These are phyloP conservation scores for Synanthedon formicaeformis DNA, from an alignment of 2,888 invertebrate genomes.

Conservation along the genomic window DNA sequence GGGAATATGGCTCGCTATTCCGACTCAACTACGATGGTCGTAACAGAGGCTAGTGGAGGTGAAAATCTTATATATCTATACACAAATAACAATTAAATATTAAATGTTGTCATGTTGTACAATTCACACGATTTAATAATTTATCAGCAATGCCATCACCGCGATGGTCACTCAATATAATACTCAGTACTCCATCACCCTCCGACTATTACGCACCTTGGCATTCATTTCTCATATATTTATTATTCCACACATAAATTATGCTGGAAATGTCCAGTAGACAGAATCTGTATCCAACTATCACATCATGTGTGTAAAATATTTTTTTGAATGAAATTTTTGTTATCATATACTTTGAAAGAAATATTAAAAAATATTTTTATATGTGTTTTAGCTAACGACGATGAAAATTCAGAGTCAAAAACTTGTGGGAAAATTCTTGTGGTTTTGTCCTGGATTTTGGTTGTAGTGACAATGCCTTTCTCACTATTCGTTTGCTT, in stretches of 20 bases:
- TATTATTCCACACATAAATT: background rate
- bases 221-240: background rate
- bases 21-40: constrained; percentile 35
- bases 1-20: constrained; percentile 29
- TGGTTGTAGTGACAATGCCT: constrained; percentile 89
- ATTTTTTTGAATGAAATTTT: constrained; percentile 1
- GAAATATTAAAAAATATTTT: background rate
- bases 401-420: constrained; percentile 72
- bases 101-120: constrained; percentile 11
- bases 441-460: constrained; percentile 82
- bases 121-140: constrained; percentile 30
- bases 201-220: constrained; percentile 13
- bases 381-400: constrained; percentile 52
- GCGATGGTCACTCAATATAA: constrained; percentile 6
- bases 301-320: constrained; percentile 20
- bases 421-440: constrained; percentile 88
- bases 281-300: constrained; percentile 47
- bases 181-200: constrained; percentile 18
- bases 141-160: constrained; percentile 27
- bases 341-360: background rate
- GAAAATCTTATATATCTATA: constrained; percentile 8
- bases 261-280: constrained; percentile 52
- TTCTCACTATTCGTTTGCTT: constrained; percentile 93
- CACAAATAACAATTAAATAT: constrained; percentile 4
- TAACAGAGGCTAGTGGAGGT: constrained; percentile 26